Evolutionary conservation across 2,888 invertebrate genomes (phyloP).

Genomic region (Reticulitermes lucifugus): DNA sequence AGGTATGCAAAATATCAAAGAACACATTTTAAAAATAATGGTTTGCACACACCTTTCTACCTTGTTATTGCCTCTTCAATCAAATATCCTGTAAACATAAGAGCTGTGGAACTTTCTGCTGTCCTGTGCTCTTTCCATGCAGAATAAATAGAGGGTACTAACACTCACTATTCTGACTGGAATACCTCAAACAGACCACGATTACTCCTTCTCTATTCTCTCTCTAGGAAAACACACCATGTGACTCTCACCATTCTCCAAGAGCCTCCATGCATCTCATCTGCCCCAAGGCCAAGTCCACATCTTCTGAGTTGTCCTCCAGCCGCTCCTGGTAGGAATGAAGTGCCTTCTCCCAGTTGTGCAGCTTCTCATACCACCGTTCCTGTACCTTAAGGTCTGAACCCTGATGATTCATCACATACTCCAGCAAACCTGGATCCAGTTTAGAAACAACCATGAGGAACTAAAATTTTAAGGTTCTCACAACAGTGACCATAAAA

Average conservation of each 20-base stretch:
- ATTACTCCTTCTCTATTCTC: too few relatives aligned
- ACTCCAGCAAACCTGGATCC: conserved; percentile 74
- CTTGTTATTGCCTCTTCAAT: too few relatives aligned
- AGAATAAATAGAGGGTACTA: neutral
- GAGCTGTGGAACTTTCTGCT: too few relatives aligned
- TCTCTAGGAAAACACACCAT: neutral
- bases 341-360: conserved; percentile 98
- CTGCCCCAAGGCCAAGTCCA: conserved; percentile 88
- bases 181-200: neutral
- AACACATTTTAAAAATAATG: too few relatives aligned
- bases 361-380: conserved; percentile 98
- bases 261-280: conserved; percentile 97
- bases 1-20: too few relatives aligned
- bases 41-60: too few relatives aligned
- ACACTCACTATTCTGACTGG: neutral
- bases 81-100: too few relatives aligned
- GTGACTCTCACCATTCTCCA: conserved; percentile 85
- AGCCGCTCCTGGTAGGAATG: conserved; percentile 86
- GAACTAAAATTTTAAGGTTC: too few relatives aligned
- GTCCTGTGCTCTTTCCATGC: neutral
- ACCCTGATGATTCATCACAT: conserved; percentile 85
- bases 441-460: neutral
- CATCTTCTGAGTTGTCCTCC: conserved; percentile 72
- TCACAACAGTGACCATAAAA: too few relatives aligned
- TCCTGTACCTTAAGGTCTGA: conserved; percentile 78